Conservation (phyloP, 2,797 vertebrate species). For the Enoplosus armatus region DNA sequence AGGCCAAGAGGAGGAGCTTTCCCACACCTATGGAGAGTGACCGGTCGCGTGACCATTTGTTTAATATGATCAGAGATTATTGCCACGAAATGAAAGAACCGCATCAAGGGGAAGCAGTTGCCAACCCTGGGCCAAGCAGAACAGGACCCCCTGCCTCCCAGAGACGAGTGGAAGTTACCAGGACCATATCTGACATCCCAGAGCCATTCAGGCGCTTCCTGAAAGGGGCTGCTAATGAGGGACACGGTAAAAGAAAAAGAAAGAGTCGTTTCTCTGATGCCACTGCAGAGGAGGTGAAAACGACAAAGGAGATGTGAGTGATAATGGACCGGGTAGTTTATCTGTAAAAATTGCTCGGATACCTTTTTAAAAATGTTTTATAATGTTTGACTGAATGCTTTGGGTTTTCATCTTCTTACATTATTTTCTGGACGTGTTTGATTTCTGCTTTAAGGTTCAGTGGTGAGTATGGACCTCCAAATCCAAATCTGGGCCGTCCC, state of each 20-base stretch:
- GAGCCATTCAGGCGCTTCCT: slow-evolving; percentile 81
- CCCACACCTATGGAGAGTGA: slow-evolving; percentile 22
- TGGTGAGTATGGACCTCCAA: slow-evolving; percentile 29
- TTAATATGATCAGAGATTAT: slow-evolving; percentile 62
- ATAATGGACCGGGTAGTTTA: neutral
- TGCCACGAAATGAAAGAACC: slow-evolving; percentile 29
- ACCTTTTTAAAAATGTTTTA: neutral
- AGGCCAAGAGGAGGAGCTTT: slow-evolving; percentile 45
- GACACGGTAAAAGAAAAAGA: slow-evolving; percentile 70
- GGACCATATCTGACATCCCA: slow-evolving; percentile 68
- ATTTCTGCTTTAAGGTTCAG: slow-evolving; percentile 55
- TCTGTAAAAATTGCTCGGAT: neutral
- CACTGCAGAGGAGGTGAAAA: slow-evolving; percentile 73
- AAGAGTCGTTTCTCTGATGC: slow-evolving; percentile 84
- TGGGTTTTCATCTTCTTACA: neutral
- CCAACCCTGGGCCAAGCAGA: slow-evolving; percentile 22
- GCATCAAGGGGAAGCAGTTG: neutral
- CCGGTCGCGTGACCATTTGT: slow-evolving; percentile 7
- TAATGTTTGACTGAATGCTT: neutral
- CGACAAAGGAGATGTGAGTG: slow-evolving; percentile 76
- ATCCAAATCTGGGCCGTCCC: slow-evolving; percentile 25
- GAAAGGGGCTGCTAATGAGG: slow-evolving; percentile 22
- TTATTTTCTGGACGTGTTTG: neutral
- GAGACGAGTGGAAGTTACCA: slow-evolving; percentile 41
- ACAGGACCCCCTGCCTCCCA: slow-evolving; percentile 21